These are phyloP conservation scores for Nothobranchius kuhntae DNA, from an alignment of 2,113 vertebrate genomes.

Conservation along the genomic window DNA sequence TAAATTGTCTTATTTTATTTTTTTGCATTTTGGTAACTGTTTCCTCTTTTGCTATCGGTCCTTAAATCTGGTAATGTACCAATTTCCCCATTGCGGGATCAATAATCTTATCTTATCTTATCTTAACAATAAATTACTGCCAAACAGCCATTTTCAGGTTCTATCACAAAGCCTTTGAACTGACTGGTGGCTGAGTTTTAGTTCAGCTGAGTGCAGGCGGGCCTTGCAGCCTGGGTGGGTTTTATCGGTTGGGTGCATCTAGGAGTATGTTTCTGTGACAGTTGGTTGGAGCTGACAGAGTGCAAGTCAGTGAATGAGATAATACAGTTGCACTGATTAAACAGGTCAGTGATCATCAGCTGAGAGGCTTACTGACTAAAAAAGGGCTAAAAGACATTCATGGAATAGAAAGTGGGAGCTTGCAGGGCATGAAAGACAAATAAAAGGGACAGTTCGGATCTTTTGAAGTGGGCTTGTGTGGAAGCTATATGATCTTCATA, in stretches of 20 bases:
- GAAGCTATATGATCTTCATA: neutral
- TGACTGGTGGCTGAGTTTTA: neutral
- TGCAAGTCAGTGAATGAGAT: slow-evolving; percentile 36
- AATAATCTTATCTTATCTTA: too few relatives aligned
- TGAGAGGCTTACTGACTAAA: neutral
- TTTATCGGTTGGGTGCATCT: slow-evolving; percentile 35
- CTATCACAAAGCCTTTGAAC: neutral
- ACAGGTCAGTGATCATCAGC: slow-evolving; percentile 50
- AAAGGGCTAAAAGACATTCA: neutral
- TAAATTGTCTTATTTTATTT: too few relatives aligned
- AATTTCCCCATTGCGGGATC: too few relatives aligned
- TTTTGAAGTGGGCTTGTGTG: neutral
- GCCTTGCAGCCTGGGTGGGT: slow-evolving; percentile 25
- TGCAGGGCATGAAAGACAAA: too few relatives aligned
- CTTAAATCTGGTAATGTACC: too few relatives aligned
- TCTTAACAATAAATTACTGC: neutral
- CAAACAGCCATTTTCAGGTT: neutral
- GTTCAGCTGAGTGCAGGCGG: slow-evolving; percentile 16
- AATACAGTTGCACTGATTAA: slow-evolving; percentile 40
- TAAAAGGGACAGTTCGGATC: neutral
- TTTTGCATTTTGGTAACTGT: too few relatives aligned
- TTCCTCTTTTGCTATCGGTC: too few relatives aligned
- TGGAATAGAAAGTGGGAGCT: neutral
- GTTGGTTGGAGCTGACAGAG: slow-evolving; percentile 38
- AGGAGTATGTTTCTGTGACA: slow-evolving; percentile 35